Evolutionary conservation across 1,140 invertebrate genomes (phyloP), one percentile per base, ranked within the genome.

Genomic region (Coenobita brevimanus): DNA sequence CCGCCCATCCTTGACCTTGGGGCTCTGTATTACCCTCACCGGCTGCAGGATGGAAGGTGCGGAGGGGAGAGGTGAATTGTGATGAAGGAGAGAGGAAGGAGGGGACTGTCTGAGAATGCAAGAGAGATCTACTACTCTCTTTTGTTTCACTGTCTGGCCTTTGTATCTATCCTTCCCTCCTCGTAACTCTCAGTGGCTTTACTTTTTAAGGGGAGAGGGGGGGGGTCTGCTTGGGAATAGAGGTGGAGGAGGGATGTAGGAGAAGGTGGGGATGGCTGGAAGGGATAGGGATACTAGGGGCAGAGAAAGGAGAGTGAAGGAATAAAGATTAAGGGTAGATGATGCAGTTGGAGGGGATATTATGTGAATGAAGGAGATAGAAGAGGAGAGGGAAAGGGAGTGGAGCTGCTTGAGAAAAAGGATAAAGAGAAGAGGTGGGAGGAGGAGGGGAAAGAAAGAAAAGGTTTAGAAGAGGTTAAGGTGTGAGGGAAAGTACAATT

Each of bases 71-170:
- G 54, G 54, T 10, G n/a, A 57, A n/a, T 57, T 57, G 54, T 57
- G n/a, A n/a, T 57, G 54, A 57, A n/a, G 54, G 54, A n/a, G 54
- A 57, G n/a, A 57, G n/a, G n/a, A 57, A 57, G 54, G 54, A 57
- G 54, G n/a, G 54, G 54, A n/a, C 54, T 10, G n/a, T n/a, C n/a
- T n/a, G n/a, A n/a, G n/a, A n/a, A n/a, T n/a, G n/a, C n/a, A n/a
- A n/a, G n/a, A n/a, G n/a, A n/a, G n/a, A n/a, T n/a, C n/a, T n/a
- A n/a, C n/a, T n/a, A n/a, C n/a, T n/a, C n/a, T n/a, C n/a, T n/a
- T n/a, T n/a, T n/a, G n/a, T n/a, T n/a, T n/a, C n/a, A n/a, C n/a
- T n/a, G n/a, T n/a, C n/a, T n/a, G n/a, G n/a, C n/a, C n/a, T n/a
- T n/a, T n/a, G n/a, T n/a, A n/a, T n/a, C n/a, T n/a, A n/a, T n/a